phyloP scores from a whole-genome alignment of 2,113 vertebrate genomes.

The Bubo bubo region DNA sequence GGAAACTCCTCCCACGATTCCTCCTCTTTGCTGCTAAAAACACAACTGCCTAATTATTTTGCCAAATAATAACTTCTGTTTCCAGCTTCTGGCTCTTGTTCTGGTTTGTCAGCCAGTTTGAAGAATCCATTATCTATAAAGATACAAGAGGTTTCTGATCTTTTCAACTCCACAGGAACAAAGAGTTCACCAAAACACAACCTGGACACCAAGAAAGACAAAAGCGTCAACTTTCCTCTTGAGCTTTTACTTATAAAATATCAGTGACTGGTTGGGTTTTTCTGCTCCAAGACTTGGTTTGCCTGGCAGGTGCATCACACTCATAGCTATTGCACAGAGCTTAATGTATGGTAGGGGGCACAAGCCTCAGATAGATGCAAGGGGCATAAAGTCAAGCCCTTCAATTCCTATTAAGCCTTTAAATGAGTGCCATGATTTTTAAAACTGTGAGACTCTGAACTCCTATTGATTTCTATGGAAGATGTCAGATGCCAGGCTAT shows the following conservation, averaged over 20 bases:
- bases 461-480: not conserved
- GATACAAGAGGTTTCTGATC: not conserved
- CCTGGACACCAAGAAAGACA: not conserved
- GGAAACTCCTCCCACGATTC: not conserved
- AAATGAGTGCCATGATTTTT: not conserved
- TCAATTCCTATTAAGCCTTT: not conserved
- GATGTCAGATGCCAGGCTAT: not conserved
- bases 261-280: not conserved
- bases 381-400: not conserved
- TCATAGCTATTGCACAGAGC: not conserved
- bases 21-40: conserved; percentile 8
- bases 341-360: not conserved
- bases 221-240: not conserved
- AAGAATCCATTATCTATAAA: not conserved
- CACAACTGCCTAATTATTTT: not conserved
- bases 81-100: not conserved
- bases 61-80: not conserved
- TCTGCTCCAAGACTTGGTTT: not conserved
- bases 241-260: not conserved
- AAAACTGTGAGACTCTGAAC: not conserved
- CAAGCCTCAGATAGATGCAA: not conserved
- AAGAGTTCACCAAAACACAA: not conserved
- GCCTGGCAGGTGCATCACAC: not conserved
- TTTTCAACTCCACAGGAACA: not conserved
- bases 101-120: not conserved